Conservation (phyloP, 1,140 invertebrate species). For the Branchinecta lindahli region DNA sequence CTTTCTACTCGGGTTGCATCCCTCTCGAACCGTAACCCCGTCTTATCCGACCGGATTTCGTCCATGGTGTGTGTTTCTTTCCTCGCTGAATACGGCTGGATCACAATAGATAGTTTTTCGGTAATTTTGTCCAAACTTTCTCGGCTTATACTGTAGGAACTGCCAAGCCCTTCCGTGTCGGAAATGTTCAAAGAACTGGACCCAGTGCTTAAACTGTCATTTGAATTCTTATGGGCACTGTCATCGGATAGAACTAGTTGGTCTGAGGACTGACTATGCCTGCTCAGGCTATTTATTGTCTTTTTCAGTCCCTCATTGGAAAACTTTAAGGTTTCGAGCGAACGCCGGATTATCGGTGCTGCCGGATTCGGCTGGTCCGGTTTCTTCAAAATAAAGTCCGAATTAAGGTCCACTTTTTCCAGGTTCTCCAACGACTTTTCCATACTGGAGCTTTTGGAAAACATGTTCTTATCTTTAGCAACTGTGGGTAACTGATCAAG, state of each 20-base stretch:
- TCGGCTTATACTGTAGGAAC: neutral
- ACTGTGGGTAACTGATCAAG: conserved; percentile 10
- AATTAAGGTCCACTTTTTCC: conserved; percentile 14
- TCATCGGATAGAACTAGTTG: conserved; percentile 19
- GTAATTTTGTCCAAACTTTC: conserved; percentile 14
- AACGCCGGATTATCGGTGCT: conserved; percentile 14
- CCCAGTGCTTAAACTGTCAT: conserved; percentile 17
- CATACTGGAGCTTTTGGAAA: neutral
- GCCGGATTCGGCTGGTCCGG: neutral
- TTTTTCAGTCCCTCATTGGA: conserved; percentile 21
- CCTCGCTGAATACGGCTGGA: no score
- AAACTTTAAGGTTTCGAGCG: conserved; percentile 18
- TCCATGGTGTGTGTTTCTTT: no score
- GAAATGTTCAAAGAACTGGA: conserved; percentile 21
- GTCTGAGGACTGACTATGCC: conserved; percentile 17
- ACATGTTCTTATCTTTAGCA: conserved; percentile 9
- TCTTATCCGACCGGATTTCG: neutral
- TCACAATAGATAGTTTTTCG: no score
- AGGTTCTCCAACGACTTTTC: conserved; percentile 17
- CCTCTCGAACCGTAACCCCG: neutral
- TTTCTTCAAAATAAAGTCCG: conserved; percentile 20
- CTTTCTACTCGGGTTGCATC: neutral
- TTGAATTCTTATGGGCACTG: conserved; percentile 16
- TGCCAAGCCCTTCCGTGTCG: conserved; percentile 13
- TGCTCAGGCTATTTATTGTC: conserved; percentile 18